These are phyloP conservation scores for Telenomus remus DNA, from an alignment of 1,140 invertebrate species.

Conservation along the genomic window DNA sequence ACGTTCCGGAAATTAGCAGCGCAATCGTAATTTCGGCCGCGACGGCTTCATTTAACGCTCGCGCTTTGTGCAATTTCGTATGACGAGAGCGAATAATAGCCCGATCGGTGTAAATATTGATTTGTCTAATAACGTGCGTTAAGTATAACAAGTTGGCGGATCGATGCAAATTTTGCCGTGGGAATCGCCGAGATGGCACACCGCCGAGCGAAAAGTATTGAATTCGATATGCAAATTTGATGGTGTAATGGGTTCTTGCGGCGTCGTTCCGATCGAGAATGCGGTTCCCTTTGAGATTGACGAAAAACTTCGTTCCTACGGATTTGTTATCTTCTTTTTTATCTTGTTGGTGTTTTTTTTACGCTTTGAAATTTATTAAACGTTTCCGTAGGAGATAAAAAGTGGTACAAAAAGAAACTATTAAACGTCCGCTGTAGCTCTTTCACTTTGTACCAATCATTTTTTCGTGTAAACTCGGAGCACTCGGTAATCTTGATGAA, in stretches of 20 bases:
- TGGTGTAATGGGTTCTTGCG: conserved; percentile 28
- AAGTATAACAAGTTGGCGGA: conserved; percentile 29
- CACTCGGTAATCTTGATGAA: conserved; percentile 1
- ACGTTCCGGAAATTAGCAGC: conserved; percentile 2
- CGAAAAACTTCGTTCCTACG: conserved; percentile 9
- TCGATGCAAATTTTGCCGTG: conserved; percentile 20
- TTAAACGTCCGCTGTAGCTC: neutral
- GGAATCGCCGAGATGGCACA: conserved; percentile 19
- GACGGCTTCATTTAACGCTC: neutral
- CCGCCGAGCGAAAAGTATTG: conserved; percentile 19
- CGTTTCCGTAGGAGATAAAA: neutral
- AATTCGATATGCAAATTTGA: conserved; percentile 47
- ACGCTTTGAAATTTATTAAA: too few species aligned
- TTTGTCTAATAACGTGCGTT: conserved; percentile 42
- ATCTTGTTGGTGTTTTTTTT: too few species aligned
- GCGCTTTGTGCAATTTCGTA: neutral
- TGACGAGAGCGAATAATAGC: conserved; percentile 1
- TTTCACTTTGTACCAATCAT: neutral
- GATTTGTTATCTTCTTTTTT: too few species aligned
- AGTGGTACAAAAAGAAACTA: neutral
- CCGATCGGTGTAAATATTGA: conserved; percentile 39
- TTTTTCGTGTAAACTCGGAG: conserved; percentile 1
- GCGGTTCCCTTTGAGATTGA: conserved; percentile 3
- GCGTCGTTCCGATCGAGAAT: neutral
- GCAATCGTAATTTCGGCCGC: conserved; percentile 3